Base-by-base conservation (phyloP, 2,797 vertebrate species). In the Gadopsis marmoratus region DNA sequence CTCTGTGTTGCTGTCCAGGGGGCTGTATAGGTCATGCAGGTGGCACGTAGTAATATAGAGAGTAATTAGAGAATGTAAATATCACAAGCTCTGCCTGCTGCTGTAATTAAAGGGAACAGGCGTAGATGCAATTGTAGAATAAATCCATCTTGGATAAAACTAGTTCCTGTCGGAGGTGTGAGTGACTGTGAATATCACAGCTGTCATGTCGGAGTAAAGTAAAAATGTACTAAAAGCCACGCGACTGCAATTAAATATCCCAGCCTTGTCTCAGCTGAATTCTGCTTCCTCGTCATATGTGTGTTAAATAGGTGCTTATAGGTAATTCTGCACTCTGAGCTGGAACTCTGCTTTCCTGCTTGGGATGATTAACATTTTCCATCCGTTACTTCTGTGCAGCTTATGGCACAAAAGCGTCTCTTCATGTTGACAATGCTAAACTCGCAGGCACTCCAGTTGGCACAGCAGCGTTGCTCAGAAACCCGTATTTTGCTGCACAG, bases 11-110 rank as follows among this genome's bases (percentile, higher is more conserved):
- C 41, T 41, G 79, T 73, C 66, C 83, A 81, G 86, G 78, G 87
- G 74, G 45, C 13, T 26, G 35, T 41, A 56, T 3, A 61, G 89
- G 89, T 88, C 78, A 51, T 2, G 26, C 76, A 90, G 89, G 89
- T 90, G 87, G 82, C 81, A 68, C 63, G 59, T 56, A 76, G 76
- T 91, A 88, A 91, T 84, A 88, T 47, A 74, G 84, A 35, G 48
- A 84, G 80, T 92, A 92, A 95, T 95, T 94, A 94, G 73, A 79
- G 56, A 89, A 88, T 70, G 88, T 92, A 94, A 94, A 95, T 92
- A 94, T 87, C 88, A 91, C 82, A 55, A 68, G 74, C 79, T 86
- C 81, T 58, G 77, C 65, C 76, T 35, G 63, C 81, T 41, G 81
- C 62, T n/a, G 50, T 93, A 91, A 94, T 93, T 91, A 91, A 90